Conservation (phyloP, 1,140 invertebrate species). For the Scaptomyza graminum region DNA sequence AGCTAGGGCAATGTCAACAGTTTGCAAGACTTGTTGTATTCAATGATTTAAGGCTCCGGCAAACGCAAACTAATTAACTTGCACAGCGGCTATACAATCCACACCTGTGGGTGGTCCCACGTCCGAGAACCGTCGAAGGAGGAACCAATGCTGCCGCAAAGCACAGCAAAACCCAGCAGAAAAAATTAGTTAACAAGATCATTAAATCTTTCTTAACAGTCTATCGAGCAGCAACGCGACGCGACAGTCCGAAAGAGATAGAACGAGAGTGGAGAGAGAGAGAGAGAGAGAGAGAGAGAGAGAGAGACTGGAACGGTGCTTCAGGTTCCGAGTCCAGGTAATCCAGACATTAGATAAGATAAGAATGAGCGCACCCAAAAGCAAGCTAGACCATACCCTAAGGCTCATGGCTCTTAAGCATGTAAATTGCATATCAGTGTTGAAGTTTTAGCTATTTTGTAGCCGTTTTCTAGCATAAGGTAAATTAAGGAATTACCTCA, state of each 20-base stretch:
- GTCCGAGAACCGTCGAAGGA: background rate
- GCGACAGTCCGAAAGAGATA: conserved; percentile 1
- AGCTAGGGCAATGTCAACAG: background rate
- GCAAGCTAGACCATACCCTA: conserved; percentile 3
- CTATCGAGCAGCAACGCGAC: conserved; percentile 40
- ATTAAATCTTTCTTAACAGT: conserved; percentile 77
- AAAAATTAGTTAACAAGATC: conserved; percentile 78
- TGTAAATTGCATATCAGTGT: conserved; percentile 38
- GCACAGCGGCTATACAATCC: conserved; percentile 48
- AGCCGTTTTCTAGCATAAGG: background rate
- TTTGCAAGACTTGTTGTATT: conserved; percentile 20
- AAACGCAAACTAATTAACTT: conserved; percentile 69
- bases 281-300: conserved; percentile 14
- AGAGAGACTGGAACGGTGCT: conserved; percentile 35
- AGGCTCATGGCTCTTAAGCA: conserved; percentile 18
- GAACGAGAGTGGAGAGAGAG: conserved; percentile 23
- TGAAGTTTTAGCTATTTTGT: background rate
- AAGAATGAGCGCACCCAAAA: conserved; percentile 40
- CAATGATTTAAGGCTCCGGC: conserved; percentile 41
- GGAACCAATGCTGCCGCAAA: background rate
- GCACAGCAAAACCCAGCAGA: conserved; percentile 11
- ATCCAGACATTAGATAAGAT: conserved; percentile 54
- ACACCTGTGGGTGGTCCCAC: conserved; percentile 63
- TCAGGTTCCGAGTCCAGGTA: conserved; percentile 20
- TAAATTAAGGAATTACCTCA: too few relatives aligned